Conservation (phyloP, 2,797 vertebrate species). For the Leuciscus waleckii region DNA sequence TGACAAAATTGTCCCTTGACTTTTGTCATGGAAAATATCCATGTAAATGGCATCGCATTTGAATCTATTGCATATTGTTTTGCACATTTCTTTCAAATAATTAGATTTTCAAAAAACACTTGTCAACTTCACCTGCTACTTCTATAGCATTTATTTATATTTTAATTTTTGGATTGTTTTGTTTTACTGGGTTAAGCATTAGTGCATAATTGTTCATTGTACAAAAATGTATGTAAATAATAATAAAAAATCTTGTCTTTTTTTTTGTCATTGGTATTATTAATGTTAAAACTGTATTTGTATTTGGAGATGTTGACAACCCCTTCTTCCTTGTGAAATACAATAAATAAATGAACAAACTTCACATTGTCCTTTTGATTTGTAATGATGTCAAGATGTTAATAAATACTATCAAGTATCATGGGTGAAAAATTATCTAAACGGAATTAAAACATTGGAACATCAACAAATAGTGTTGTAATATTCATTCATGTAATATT, state of each 20-base stretch:
- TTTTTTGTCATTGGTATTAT: background rate
- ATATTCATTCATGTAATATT: background rate
- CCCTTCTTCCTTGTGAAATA: background rate
- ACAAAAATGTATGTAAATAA: background rate
- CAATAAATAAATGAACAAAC: background rate
- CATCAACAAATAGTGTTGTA: background rate
- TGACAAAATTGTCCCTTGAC: background rate
- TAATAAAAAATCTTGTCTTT: background rate
- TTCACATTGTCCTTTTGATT: background rate
- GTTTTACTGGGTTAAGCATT: background rate
- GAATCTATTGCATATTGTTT: too few relatives aligned
- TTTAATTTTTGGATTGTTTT: background rate
- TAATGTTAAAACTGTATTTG: background rate
- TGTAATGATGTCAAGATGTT: background rate
- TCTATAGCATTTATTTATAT: background rate
- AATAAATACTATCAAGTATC: background rate
- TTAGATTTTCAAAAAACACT: too few relatives aligned
- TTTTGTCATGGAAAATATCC: too few relatives aligned
- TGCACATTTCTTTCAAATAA: too few relatives aligned
- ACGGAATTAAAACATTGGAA: constrained; percentile 5
- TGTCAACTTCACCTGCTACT: too few relatives aligned
- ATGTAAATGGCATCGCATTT: too few relatives aligned
- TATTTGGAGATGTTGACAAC: background rate
- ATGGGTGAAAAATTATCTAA: background rate
- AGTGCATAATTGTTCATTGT: background rate